Percentiles rank a stretch among this genome's conserved stretches.
These are phyloP conservation scores for Ametastegia equiseti DNA, from an alignment of 2,888 invertebrate species.

Conservation along the genomic window DNA sequence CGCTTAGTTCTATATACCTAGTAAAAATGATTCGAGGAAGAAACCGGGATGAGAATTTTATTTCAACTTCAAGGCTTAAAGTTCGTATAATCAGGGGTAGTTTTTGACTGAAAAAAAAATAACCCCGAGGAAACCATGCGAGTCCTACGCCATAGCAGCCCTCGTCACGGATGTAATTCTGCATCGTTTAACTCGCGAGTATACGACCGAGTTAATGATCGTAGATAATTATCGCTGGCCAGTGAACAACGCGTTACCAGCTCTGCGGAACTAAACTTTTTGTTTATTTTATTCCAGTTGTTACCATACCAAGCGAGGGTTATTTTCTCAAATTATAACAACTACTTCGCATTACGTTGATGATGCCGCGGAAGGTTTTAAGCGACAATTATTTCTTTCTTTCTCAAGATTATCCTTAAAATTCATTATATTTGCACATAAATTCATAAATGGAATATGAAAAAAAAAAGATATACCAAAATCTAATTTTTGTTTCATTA, in stretches of 20 bases:
- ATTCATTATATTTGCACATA: too few species aligned
- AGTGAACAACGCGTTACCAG: background rate
- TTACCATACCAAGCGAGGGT: background rate
- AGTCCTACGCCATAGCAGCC: slow-evolving; percentile 5
- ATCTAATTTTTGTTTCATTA: background rate
- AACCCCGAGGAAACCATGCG: slow-evolving; percentile 30
- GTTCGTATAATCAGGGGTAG: too few species aligned
- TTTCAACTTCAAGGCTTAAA: too few species aligned
- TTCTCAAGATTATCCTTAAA: too few species aligned
- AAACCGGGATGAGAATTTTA: too few species aligned
- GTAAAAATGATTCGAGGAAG: too few species aligned
- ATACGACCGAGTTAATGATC: slow-evolving; percentile 24
- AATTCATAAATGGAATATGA: too few species aligned
- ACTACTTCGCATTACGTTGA: too few species aligned
- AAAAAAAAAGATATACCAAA: too few species aligned
- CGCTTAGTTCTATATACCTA: too few species aligned
- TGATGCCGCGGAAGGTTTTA: too few species aligned
- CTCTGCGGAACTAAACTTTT: background rate
- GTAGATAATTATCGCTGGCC: slow-evolving; percentile 6
- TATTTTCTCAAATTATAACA: background rate
- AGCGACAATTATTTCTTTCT: too few species aligned
- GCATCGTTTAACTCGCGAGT: slow-evolving; percentile 38
- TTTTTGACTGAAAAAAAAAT: background rate
- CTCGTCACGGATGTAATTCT: slow-evolving; percentile 39
- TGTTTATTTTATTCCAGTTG: background rate